phyloP scores from a whole-genome alignment of 2,797 vertebrate genomes.

The Enteromius radiatus region DNA sequence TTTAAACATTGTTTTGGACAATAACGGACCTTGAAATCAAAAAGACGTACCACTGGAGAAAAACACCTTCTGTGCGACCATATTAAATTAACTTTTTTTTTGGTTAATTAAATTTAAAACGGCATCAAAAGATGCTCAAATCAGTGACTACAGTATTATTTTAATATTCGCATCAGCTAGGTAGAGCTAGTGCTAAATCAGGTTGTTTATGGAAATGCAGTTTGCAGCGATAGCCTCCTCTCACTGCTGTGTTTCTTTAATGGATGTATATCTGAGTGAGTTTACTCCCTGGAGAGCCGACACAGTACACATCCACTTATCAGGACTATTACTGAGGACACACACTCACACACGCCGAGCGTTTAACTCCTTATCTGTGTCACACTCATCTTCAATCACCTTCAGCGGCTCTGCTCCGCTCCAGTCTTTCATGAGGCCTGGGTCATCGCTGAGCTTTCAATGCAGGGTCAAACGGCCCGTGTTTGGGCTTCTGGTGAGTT shows the following conservation, averaged over 20 bases:
- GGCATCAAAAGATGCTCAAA: not conserved
- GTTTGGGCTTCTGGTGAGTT: conserved; percentile 52
- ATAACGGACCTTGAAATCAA: not conserved
- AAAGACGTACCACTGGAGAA: not conserved
- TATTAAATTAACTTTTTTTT: too few species aligned
- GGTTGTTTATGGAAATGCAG: conserved; percentile 54
- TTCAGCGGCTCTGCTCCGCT: conserved; percentile 35
- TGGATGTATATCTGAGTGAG: conserved; percentile 56
- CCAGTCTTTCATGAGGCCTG: conserved; percentile 51
- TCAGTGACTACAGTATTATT: not conserved
- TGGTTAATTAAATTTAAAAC: not conserved
- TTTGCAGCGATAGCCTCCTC: conserved; percentile 43
- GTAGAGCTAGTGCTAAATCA: conserved; percentile 10
- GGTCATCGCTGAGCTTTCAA: conserved; percentile 41
- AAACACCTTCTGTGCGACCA: not conserved
- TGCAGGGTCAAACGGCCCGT: conserved; percentile 56
- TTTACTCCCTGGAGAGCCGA: conserved; percentile 50
- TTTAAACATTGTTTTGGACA: not conserved
- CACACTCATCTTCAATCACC: conserved; percentile 43
- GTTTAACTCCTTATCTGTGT: conserved; percentile 40
- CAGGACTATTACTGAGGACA: conserved; percentile 42
- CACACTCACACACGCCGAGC: conserved; percentile 20
- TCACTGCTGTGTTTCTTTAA: conserved; percentile 44
- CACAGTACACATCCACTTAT: conserved; percentile 56
- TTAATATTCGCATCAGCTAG: not conserved